Conservation (phyloP, 2,113 vertebrate species). For the Elephantulus edwardii region DNA sequence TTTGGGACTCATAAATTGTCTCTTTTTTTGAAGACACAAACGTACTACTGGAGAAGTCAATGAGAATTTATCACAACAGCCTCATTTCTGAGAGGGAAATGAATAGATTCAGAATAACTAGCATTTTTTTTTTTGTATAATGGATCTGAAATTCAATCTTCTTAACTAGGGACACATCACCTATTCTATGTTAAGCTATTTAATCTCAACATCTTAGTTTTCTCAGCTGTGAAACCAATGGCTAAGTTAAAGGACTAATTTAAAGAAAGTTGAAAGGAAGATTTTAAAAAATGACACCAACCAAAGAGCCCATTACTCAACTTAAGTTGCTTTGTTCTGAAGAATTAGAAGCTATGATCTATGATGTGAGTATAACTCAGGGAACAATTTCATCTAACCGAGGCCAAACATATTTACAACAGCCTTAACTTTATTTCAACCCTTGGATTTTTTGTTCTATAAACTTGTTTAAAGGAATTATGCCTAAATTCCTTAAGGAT, state of each 20-base stretch:
- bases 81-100: constrained; percentile 34
- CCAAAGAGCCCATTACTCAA: constrained; percentile 32
- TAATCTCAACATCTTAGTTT: neutral
- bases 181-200: neutral
- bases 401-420: constrained; percentile 72
- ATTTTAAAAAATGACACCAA: constrained; percentile 60
- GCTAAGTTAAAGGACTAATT: constrained; percentile 58
- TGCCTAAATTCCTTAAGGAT: constrained; percentile 84
- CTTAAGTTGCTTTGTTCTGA: constrained; percentile 54
- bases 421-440: constrained; percentile 61
- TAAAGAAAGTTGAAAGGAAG: constrained; percentile 57
- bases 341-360: constrained; percentile 63
- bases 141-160: constrained; percentile 2
- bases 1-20: neutral
- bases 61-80: neutral
- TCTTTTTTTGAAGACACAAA: neutral
- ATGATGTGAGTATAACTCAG: constrained; percentile 55
- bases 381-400: constrained; percentile 63
- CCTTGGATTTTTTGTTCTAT: constrained; percentile 81
- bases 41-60: neutral
- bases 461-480: constrained; percentile 84
- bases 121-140: neutral
- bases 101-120: neutral
- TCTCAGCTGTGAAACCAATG: constrained; percentile 19
- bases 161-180: neutral